These are phyloP conservation scores for Zoanthus gigantus DNA, from an alignment of 92 coral and sea anemone genomes.

Conservation along the genomic window DNA sequence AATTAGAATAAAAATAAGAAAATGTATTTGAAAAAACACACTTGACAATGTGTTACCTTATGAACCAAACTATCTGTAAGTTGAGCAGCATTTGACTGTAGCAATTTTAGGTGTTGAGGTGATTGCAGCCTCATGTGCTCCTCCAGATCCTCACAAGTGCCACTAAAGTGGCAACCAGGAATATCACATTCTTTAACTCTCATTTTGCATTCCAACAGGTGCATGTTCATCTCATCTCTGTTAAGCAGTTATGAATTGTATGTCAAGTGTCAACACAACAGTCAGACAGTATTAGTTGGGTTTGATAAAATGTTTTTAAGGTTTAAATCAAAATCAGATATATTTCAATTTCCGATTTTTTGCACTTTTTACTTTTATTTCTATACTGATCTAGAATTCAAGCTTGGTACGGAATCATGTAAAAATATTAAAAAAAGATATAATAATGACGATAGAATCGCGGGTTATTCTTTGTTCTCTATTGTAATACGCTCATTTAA, in stretches of 20 bases:
- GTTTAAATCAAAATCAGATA: neutral
- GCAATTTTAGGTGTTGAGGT: neutral
- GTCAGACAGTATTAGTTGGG: neutral
- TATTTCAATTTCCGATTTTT: neutral
- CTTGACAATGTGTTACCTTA: constrained; percentile 8
- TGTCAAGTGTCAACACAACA: neutral
- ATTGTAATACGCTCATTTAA: neutral
- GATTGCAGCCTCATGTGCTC: constrained; percentile 13
- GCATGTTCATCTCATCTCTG: constrained; percentile 45
- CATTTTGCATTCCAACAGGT: constrained; percentile 4
- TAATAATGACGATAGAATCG: neutral
- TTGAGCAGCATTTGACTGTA: neutral
- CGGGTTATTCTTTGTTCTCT: neutral
- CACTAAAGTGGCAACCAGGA: constrained; percentile 22
- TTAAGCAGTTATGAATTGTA: neutral
- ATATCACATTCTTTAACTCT: neutral
- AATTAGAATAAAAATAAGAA: too few relatives aligned
- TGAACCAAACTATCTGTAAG: constrained; percentile 11
- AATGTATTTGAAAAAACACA: neutral
- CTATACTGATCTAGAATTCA: neutral
- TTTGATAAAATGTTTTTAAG: neutral
- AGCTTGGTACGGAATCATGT: neutral
- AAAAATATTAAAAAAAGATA: neutral
- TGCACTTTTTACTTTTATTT: neutral
- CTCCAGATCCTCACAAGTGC: neutral